These are phyloP conservation scores for Formica selysi DNA, from an alignment of 1,140 invertebrate species.

Conservation along the genomic window DNA sequence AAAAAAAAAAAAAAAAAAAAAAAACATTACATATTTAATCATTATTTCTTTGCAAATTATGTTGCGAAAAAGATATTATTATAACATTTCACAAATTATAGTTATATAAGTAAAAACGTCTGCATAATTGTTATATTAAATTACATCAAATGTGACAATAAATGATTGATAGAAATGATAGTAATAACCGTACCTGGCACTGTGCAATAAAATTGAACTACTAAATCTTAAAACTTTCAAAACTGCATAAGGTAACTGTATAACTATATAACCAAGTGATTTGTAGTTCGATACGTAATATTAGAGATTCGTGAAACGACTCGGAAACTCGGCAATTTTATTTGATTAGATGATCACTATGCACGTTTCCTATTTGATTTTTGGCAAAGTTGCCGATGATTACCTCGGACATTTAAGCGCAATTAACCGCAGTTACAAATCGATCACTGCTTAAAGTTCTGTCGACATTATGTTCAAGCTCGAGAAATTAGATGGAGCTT, in stretches of 20 bases:
- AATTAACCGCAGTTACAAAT: constrained; percentile 42
- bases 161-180: neutral
- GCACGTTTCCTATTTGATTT: constrained; percentile 27
- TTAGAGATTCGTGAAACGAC: constrained; percentile 50
- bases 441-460: constrained; percentile 40
- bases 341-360: constrained; percentile 54
- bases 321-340: constrained; percentile 19
- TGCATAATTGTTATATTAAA: neutral
- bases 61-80: neutral
- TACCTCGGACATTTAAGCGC: constrained; percentile 26
- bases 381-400: constrained; percentile 18
- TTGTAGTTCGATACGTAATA: constrained; percentile 59
- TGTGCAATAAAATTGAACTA: constrained; percentile 1
- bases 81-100: neutral
- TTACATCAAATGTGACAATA: neutral
- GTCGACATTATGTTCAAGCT: neutral
- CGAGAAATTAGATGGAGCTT: neutral
- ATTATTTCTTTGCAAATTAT: neutral
- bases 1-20: neutral
- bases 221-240: constrained; percentile 34
- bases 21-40: neutral
- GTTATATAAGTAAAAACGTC: neutral
- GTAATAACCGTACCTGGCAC: constrained; percentile 37
- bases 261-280: constrained; percentile 23
- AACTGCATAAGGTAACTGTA: constrained; percentile 23